Base-by-base conservation (phyloP, 2,113 vertebrate species). In the Pachyramphus minor region DNA sequence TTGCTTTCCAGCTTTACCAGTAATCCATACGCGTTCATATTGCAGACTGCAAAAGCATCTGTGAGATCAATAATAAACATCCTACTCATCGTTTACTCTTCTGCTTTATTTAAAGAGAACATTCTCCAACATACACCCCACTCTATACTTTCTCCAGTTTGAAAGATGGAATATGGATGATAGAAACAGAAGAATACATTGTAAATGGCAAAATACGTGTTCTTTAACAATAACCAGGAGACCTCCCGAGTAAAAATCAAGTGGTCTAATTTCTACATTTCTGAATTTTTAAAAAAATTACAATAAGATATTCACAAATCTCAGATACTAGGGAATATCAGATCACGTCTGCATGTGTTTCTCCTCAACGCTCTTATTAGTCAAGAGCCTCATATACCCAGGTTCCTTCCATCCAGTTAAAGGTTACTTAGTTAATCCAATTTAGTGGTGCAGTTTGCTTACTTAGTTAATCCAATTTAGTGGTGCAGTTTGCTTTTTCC, bases 1-100 rank as follows among this genome's bases (percentile, higher is more conserved):
- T 96, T 96, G 80, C 95, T 96, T 93, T 84, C 79, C 56, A 90
- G 85, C 88, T 94, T 93, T 94, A 96, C 92, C 92, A 95, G 92
- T 96, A 97, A 96, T 96, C 92, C 71, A 90, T 94, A 96, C 2
- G 33, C 82, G 96, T 78, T 96, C 92, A 87, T 95, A 96, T 78
- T 89, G 93, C 90, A 96, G 77, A 22, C 88, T 66, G 84, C 64
- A 93, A 63, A 90, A 95, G 75, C 69, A 92, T 89, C 64, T 68
- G 72, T 42, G 66, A 96, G 93, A 95, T 96, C 92, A 96, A 96
- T 95, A 96, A 81, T 66, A 89, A 96, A 87, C 62, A 89, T 75
- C 41, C 86, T 75, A 49, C 76, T 59, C 2, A 0, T 45, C 1
- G 0, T 56, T 95, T 63, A 45, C 66, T 73, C 72, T 83, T 87